Evolutionary conservation across 2,113 vertebrate genomes (phyloP), one percentile per base, ranked within the genome.

Genomic region (Microtus oregoni): DNA sequence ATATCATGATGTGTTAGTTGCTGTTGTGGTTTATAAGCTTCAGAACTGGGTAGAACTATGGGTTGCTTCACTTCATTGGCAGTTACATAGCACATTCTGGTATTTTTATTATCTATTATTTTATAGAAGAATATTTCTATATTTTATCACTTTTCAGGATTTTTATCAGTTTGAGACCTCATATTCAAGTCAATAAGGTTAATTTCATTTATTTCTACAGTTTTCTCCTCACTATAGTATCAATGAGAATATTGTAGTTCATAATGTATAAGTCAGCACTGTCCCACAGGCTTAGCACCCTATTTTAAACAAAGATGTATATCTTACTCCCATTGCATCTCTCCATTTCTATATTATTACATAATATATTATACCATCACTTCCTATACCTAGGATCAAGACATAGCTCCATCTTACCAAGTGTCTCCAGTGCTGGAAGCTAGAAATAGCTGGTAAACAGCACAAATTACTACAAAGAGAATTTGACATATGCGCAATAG

Each of bases 381-480:
- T 32, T 76, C 38, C 41, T 76, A 44, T 41, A 76, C 24, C 22
- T 14, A 76, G 41, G 28, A 32, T 63, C 13, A 32, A 44, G 19
- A 7, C 19, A 86, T 76, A 30, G 19, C 65, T 92, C 5, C 30
- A 76, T 63, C 30, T 19, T 76, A 41, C 24, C 22, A 70, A 12
- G 14, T 63, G 15, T 86, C 38, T 38, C 68, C 20, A 41, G 8
- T 67, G 72, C 15, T 22, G 22, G 91, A 78, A 92, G 28, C 22
- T 68, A 86, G 65, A 72, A 87, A 92, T 32, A 86, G 65, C 61
- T 94, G 32, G 30, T 61, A 58, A 92, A 79, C 26, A 94, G 14
- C 47, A 86, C 44, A 89, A 30, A 86, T 67, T 44, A 78, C 7
- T 11, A 94, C 17, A 24, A 13, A 10, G 44, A 92, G 70, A 28